Conservation (phyloP, 2,888 invertebrate species). For the Orgyia antiqua region DNA sequence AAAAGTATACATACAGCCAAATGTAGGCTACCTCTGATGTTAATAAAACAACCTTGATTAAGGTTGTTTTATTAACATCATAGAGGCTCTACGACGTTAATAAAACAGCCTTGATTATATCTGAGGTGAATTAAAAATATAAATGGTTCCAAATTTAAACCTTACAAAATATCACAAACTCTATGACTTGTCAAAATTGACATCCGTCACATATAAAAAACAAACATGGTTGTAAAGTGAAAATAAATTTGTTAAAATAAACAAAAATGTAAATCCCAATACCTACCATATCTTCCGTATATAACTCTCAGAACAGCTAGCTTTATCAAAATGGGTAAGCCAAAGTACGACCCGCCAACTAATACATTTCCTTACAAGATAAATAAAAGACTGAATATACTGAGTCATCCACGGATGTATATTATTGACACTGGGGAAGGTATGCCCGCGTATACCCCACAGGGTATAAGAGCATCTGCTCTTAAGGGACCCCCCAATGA, state of each 20-base stretch:
- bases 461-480: slow-evolving; percentile 51
- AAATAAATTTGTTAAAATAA: background rate
- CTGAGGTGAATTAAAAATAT: no score
- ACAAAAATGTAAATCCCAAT: slow-evolving; percentile 1
- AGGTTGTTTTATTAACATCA: no score
- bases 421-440: slow-evolving; percentile 41
- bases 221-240: slow-evolving; percentile 1
- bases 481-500: slow-evolving; percentile 37
- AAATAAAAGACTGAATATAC: slow-evolving; percentile 39
- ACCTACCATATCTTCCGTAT: no score
- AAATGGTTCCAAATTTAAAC: background rate
- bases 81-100: no score
- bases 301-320: slow-evolving; percentile 6
- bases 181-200: background rate
- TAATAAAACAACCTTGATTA: no score
- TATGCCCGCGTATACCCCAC: slow-evolving; percentile 42
- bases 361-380: slow-evolving; percentile 49
- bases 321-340: slow-evolving; percentile 42
- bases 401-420: slow-evolving; percentile 46
- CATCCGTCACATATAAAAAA: background rate
- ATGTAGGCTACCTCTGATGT: no score
- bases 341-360: slow-evolving; percentile 46
- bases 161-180: background rate
- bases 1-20: no score
- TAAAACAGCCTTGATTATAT: no score